A percentile compares a stretch with the other conserved stretches of the same genome.
Evolutionary conservation across 2,113 vertebrate genomes (phyloP).

Genomic region (Indicator indicator): DNA sequence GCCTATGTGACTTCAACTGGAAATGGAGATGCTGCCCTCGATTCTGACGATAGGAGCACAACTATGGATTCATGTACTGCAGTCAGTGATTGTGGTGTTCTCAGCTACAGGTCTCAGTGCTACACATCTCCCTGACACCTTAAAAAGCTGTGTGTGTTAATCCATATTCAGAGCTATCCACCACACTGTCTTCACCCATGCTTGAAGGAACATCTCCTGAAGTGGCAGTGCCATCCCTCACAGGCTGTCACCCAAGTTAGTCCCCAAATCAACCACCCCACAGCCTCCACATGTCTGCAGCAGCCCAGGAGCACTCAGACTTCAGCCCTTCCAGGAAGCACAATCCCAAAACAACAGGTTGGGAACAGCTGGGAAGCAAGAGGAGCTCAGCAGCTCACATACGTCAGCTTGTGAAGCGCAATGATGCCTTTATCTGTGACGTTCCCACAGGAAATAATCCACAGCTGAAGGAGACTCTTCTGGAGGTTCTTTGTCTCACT

Average conservation of each 20-base stretch:
- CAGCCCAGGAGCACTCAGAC: neutral
- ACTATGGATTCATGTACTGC: too few relatives aligned
- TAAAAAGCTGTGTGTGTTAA: neutral
- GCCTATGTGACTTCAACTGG: neutral
- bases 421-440: slow-evolving; percentile 89
- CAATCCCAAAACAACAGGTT: rapidly evolving
- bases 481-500: slow-evolving; percentile 84
- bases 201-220: neutral
- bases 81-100: too few relatives aligned
- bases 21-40: too few relatives aligned
- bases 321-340: neutral
- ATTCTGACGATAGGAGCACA: too few relatives aligned
- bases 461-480: slow-evolving; percentile 82
- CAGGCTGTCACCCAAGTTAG: neutral
- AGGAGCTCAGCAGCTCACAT: neutral
- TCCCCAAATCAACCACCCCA: neutral
- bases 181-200: neutral
- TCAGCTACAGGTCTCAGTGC: neutral
- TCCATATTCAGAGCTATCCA: neutral
- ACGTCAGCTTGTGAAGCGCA: slow-evolving; percentile 86
- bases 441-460: slow-evolving; percentile 92
- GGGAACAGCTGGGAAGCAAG: neutral
- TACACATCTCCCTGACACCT: neutral
- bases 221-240: neutral
- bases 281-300: rapidly evolving